Evolutionary conservation across 2,113 vertebrate species (phyloP).

Genomic region (Deroptyus accipitrinus): DNA sequence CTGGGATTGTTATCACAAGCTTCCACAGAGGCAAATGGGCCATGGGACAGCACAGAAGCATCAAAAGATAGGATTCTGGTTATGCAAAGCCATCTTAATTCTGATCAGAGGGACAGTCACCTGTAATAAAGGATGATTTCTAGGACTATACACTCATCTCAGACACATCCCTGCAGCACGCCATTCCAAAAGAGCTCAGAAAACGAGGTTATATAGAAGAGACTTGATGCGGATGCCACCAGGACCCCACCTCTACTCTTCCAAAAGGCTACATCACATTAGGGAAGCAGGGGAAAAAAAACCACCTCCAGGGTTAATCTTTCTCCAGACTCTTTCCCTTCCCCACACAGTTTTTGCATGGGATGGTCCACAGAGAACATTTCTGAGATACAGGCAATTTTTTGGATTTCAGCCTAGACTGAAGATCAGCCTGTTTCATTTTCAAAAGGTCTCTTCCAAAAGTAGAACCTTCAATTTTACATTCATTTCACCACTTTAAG

Average conservation of each 20-base stretch:
- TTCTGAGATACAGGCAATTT: conserved; percentile 40
- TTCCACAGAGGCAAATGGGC: not conserved
- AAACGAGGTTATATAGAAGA: not conserved
- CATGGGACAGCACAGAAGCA: not conserved
- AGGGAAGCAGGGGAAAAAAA: not conserved
- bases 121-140: not conserved
- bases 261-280: not conserved
- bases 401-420: conserved; percentile 62
- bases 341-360: not conserved
- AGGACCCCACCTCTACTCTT: not conserved
- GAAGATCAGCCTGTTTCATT: conserved; percentile 60
- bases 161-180: not conserved
- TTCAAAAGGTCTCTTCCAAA: conserved; percentile 64
- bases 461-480: conserved; percentile 63
- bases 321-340: not conserved
- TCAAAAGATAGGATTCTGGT: not conserved
- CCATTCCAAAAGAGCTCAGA: not conserved
- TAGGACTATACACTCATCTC: not conserved
- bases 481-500: conserved; percentile 43
- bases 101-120: not conserved
- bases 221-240: not conserved
- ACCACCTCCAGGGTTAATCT: not conserved
- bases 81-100: not conserved
- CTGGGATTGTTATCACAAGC: not conserved
- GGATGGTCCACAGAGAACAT: not conserved